These are phyloP conservation scores for Balearica regulorum DNA, from an alignment of 2,797 vertebrate species.

Conservation along the genomic window DNA sequence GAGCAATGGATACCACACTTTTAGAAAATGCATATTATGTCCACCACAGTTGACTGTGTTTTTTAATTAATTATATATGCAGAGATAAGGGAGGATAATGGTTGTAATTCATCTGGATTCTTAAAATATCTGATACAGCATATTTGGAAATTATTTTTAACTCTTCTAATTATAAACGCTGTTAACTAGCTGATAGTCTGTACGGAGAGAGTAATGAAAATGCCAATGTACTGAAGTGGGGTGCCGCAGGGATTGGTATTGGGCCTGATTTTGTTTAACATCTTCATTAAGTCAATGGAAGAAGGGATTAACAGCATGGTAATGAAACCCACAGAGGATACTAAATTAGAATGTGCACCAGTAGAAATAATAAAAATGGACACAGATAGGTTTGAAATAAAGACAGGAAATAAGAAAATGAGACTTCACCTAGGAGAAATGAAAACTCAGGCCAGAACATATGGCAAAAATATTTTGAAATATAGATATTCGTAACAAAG, in stretches of 20 bases:
- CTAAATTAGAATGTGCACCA: slow-evolving; percentile 29
- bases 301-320: slow-evolving; percentile 57
- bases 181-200: slow-evolving; percentile 20
- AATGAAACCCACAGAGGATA: slow-evolving; percentile 62
- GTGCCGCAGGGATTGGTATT: slow-evolving; percentile 37
- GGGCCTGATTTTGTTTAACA: slow-evolving; percentile 63
- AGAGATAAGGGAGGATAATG: background rate
- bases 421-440: background rate
- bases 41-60: background rate
- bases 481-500: background rate
- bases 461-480: slow-evolving; percentile 33
- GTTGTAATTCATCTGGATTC: background rate
- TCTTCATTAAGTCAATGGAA: slow-evolving; percentile 65
- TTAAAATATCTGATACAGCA: background rate
- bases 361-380: slow-evolving; percentile 44
- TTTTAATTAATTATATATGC: background rate
- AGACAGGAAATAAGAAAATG: slow-evolving; percentile 24
- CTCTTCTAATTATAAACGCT: background rate
- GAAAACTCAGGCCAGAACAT: slow-evolving; percentile 7
- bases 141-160: slow-evolving; percentile 33
- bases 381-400: slow-evolving; percentile 23
- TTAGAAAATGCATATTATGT: background rate
- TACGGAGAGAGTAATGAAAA: slow-evolving; percentile 46
- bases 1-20: background rate
- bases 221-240: background rate